A percentile compares a stretch with the other conserved stretches of the same genome.
Evolutionary conservation across 2,888 invertebrate genomes (phyloP).

Genomic region (Cenopis cana): DNA sequence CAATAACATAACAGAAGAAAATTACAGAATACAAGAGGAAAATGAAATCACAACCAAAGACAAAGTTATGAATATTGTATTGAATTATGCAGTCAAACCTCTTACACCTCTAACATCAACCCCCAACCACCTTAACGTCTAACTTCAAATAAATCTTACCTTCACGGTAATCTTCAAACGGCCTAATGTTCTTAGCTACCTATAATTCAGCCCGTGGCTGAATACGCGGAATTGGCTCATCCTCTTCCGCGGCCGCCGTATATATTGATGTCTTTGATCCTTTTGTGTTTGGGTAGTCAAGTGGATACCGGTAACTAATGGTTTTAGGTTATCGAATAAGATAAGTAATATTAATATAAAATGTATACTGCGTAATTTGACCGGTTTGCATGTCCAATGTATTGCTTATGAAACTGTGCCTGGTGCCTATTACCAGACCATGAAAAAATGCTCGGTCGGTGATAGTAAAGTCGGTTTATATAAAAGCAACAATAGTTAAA

Average conservation of each 20-base stretch:
- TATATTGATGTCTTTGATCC: conserved; percentile 39
- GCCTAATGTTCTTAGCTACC: conserved; percentile 49
- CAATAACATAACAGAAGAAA: too few species aligned
- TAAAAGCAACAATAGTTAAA: too few species aligned
- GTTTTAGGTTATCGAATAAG: neutral
- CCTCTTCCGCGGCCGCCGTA: conserved; percentile 47
- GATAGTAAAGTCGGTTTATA: too few species aligned
- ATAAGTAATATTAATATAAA: too few species aligned
- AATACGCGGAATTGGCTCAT: conserved; percentile 48
- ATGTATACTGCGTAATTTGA: too few species aligned
- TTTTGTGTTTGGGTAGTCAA: conserved; percentile 24
- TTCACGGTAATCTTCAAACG: conserved; percentile 55
- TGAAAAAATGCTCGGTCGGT: too few species aligned
- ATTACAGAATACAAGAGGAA: too few species aligned
- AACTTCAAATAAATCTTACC: conserved; percentile 59
- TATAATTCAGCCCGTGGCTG: conserved; percentile 48
- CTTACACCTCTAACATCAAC: conserved; percentile 44
- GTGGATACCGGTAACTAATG: conserved; percentile 12
- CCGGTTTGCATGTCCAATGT: too few species aligned
- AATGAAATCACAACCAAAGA: too few species aligned
- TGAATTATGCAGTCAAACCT: conserved; percentile 20
- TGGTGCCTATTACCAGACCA: too few species aligned
- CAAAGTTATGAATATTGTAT: too few species aligned
- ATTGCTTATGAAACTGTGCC: too few species aligned
- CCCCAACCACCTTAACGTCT: conserved; percentile 43